These are phyloP conservation scores for Drosophila birchii DNA, from an alignment of 2,888 invertebrate genomes.

Conservation along the genomic window DNA sequence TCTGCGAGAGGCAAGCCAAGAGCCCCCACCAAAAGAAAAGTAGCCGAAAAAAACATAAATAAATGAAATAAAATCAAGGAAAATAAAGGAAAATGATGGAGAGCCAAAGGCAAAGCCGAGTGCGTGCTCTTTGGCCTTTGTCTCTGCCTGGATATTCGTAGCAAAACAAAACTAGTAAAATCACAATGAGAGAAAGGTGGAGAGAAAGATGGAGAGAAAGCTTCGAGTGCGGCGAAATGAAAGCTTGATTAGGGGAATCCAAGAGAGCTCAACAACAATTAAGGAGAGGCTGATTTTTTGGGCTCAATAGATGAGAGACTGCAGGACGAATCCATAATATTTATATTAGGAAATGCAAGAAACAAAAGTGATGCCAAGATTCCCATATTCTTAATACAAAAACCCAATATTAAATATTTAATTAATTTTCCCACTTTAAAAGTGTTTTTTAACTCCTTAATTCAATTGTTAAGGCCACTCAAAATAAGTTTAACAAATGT, in stretches of 20 bases:
- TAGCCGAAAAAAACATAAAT: constrained; percentile 47
- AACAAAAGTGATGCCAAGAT: background rate
- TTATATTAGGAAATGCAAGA: background rate
- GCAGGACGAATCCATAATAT: background rate
- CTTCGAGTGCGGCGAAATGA: constrained; percentile 46
- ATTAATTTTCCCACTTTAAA: background rate
- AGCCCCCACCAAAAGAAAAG: constrained; percentile 9
- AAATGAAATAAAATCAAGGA: constrained; percentile 44
- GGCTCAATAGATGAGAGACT: constrained; percentile 22
- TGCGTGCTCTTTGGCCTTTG: constrained; percentile 54
- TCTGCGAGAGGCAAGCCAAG: constrained; percentile 5
- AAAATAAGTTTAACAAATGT: background rate
- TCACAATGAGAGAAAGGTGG: constrained; percentile 3
- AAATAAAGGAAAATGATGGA: constrained; percentile 23
- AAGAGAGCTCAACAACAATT: constrained; percentile 2
- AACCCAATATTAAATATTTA: background rate
- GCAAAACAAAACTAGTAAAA: constrained; percentile 68
- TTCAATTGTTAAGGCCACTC: background rate
- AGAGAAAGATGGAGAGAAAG: constrained; percentile 8
- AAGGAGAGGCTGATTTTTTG: constrained; percentile 40
- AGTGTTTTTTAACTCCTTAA: background rate
- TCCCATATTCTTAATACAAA: background rate
- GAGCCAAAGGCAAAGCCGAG: constrained; percentile 23
- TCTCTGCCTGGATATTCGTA: constrained; percentile 64
- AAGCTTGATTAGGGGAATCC: constrained; percentile 43